Base-by-base conservation (phyloP, 2,888 invertebrate genomes). In the Cerastoderma edule region DNA sequence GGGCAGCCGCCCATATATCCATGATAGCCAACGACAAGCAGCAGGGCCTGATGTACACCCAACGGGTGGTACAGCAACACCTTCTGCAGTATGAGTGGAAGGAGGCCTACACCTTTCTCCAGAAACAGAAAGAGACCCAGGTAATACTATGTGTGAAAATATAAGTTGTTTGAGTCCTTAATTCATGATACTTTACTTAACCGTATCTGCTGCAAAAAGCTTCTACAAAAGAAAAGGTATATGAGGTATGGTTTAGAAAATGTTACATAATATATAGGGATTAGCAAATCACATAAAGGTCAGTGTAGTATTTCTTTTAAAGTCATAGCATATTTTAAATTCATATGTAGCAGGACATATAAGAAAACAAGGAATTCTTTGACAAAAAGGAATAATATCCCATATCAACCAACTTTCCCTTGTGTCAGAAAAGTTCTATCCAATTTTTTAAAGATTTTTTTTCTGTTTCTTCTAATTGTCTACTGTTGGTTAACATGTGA, bases 1-100 rank as follows among this genome's bases (percentile, higher is more conserved):
- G 93, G 71, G 89, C 95, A 16, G 95, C 96, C 0, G 93, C 94
- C 0, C 94, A 95, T 63, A 90, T 96, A 39, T 95, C 96, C n/a
- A 77, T 90, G 72, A 70, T 89, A 22, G 89, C 88, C 76, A 86
- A 86, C 67, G 89, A 91, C 67, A 84, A 86, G 60, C 88, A 87
- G 46, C 88, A 87, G 44, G 89, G 88, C 5, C 78, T 87, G 67
- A 79, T 87, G 57, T 89, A 90, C 68, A 90, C 89, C 16, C 87
- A 89, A 70, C 87, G 87, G 56, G 84, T 88, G 27, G 81, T 91
- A 8, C 86, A 86, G 13, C 89, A 89, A 72, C 85, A 88, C 67
- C 80, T 90, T 24, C 70, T 87, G 60, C 78, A 85, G 68, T 77
- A 83, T 27, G 87, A 91, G 72, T 92, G 91, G 91, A 72, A 78